Conservation (phyloP, 1,140 invertebrate genomes). For the Mylabris phalerata region DNA sequence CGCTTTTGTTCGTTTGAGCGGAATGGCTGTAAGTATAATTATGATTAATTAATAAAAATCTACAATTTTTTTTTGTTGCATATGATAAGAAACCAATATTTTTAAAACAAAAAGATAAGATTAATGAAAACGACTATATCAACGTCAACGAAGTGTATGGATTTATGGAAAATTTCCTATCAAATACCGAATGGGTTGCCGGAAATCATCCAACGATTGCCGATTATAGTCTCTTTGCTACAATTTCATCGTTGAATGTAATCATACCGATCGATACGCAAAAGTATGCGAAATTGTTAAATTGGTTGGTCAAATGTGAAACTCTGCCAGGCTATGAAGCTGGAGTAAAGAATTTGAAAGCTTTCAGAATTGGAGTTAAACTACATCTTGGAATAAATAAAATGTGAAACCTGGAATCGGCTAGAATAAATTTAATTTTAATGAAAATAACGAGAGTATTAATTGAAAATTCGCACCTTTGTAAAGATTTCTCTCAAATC, state of each 20-base stretch:
- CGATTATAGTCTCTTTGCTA: slow-evolving; percentile 39
- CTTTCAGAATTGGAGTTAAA: too few species aligned
- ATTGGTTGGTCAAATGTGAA: background rate
- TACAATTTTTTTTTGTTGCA: background rate
- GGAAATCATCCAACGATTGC: slow-evolving; percentile 47
- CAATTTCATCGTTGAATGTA: background rate
- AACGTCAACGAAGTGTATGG: slow-evolving; percentile 31
- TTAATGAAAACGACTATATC: background rate
- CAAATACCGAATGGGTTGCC: slow-evolving; percentile 25
- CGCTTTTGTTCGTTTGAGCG: slow-evolving; percentile 36
- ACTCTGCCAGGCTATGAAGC: too few species aligned
- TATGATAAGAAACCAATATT: background rate
- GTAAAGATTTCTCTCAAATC: too few species aligned
- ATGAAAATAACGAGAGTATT: too few species aligned
- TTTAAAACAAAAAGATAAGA: background rate
- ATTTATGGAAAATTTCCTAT: slow-evolving; percentile 33
- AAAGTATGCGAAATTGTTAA: background rate
- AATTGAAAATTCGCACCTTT: too few species aligned
- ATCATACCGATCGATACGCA: background rate
- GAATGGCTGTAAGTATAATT: slow-evolving; percentile 17
- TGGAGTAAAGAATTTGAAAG: too few species aligned
- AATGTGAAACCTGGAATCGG: too few species aligned
- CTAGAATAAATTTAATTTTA: too few species aligned
- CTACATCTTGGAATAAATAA: too few species aligned
- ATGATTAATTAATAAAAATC: background rate